Conservation (phyloP, 2,113 vertebrate genomes). For the Hassar affinis region DNA sequence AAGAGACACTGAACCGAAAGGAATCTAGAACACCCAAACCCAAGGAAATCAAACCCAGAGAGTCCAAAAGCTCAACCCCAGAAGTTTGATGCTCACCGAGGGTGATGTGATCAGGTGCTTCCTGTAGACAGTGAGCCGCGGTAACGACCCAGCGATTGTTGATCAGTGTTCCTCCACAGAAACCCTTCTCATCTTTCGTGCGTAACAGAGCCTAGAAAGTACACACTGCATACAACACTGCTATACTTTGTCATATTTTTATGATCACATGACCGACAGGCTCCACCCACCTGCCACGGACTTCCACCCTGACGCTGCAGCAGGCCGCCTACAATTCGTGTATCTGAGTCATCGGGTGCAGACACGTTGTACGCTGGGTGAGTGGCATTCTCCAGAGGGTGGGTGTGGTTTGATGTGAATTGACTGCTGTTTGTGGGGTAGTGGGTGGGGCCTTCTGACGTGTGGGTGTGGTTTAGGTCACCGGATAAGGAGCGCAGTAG, state of each 20-base stretch:
- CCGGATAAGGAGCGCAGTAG: constrained; percentile 44
- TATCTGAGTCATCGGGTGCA: neutral
- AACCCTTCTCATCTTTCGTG: constrained; percentile 62
- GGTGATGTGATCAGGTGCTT: constrained; percentile 68
- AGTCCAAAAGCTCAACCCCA: neutral
- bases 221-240: constrained; percentile 14
- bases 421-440: neutral
- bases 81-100: constrained; percentile 65
- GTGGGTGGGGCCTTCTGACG: neutral
- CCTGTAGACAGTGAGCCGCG: constrained; percentile 78
- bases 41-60: neutral
- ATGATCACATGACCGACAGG: neutral
- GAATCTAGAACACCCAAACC: neutral
- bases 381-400: constrained; percentile 22
- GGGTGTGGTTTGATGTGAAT: constrained; percentile 36
- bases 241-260: neutral
- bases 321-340: constrained; percentile 71
- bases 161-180: constrained; percentile 80
- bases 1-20: neutral
- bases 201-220: constrained; percentile 74
- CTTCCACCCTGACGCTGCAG: constrained; percentile 76
- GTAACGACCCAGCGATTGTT: constrained; percentile 78
- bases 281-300: constrained; percentile 73
- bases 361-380: neutral
- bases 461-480: constrained; percentile 9